Evolutionary conservation across 1,140 invertebrate genomes (phyloP).

Genomic region (Teleopsis dalmanni): DNA sequence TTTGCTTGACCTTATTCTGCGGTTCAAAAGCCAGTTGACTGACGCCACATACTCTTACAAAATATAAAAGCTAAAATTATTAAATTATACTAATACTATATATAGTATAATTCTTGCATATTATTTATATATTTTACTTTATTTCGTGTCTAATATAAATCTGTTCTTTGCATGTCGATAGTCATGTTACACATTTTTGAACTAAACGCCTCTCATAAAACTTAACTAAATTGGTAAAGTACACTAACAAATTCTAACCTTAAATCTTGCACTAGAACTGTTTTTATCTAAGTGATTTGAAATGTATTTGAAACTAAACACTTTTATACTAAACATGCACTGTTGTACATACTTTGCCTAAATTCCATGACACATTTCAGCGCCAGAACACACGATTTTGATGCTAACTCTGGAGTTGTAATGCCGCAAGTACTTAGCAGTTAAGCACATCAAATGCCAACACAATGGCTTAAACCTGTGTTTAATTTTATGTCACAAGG

Average conservation of each 20-base stretch:
- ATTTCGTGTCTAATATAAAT: neutral
- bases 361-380: slow-evolving; percentile 2
- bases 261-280: too few relatives aligned
- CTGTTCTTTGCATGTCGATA: slow-evolving; percentile 33
- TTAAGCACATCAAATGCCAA: neutral
- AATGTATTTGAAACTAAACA: too few relatives aligned
- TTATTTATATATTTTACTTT: neutral
- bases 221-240: slow-evolving; percentile 45
- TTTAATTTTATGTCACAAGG: slow-evolving; percentile 36
- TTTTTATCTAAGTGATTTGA: too few relatives aligned
- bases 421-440: neutral
- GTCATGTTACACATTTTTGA: slow-evolving; percentile 44
- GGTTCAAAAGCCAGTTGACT: neutral
- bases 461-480: slow-evolving; percentile 9
- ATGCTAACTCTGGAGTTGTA: neutral
- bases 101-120: neutral
- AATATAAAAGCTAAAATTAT: neutral
- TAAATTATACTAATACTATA: neutral
- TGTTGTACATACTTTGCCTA: too few relatives aligned
- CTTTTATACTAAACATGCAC: too few relatives aligned
- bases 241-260: slow-evolving; percentile 44
- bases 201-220: slow-evolving; percentile 45
- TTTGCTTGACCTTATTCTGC: neutral
- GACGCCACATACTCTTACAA: neutral
- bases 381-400: neutral